phyloP scores from a whole-genome alignment of 2,797 vertebrate species.

The Sebastes iracundus region DNA sequence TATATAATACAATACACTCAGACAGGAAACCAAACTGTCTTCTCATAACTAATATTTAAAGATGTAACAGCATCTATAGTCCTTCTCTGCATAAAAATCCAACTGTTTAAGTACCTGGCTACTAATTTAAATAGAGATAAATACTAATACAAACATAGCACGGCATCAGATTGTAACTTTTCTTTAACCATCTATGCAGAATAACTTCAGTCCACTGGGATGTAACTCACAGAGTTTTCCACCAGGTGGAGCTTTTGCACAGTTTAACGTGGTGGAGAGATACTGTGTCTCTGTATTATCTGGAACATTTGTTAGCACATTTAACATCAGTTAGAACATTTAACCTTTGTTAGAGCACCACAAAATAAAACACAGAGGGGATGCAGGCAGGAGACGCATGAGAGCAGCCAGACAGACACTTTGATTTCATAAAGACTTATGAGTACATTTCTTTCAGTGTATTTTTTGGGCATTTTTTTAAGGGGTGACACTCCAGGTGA shows the following conservation, averaged over 20 bases:
- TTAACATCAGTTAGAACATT: background rate
- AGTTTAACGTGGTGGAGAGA: background rate
- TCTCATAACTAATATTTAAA: too few relatives aligned
- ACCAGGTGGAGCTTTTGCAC: constrained; percentile 27
- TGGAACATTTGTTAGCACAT: background rate
- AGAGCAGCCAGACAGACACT: constrained; percentile 50
- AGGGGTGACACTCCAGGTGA: too few relatives aligned
- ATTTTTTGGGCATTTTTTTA: background rate
- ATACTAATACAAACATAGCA: background rate
- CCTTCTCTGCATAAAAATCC: background rate
- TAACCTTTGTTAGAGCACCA: background rate
- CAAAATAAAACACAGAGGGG: background rate
- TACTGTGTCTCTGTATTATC: constrained; percentile 30
- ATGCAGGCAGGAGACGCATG: background rate
- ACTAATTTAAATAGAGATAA: background rate
- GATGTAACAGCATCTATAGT: too few relatives aligned
- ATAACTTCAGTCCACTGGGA: background rate
- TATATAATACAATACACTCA: background rate
- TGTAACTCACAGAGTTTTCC: background rate
- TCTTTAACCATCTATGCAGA: background rate
- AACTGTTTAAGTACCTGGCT: background rate
- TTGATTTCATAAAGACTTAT: background rate
- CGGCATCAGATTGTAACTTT: background rate
- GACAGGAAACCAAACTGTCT: background rate
- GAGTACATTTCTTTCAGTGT: background rate